Evolutionary conservation across 92 coral and sea anemone genomes (phyloP), one percentile per base, ranked within the genome.

Genomic region (Epizoanthus stellaris): DNA sequence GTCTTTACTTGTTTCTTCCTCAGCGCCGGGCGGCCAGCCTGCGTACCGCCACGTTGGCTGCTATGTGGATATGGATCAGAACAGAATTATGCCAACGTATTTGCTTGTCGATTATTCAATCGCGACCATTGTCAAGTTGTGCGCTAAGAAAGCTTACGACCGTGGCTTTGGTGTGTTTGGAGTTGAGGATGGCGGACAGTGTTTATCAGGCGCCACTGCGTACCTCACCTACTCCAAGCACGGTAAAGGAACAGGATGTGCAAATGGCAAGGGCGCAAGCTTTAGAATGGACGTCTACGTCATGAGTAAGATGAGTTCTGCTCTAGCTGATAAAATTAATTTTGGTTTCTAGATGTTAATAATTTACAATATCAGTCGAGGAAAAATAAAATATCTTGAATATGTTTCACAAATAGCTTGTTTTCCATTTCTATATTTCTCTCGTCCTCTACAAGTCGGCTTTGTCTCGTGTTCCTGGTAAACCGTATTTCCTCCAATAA

Each of bases 171-270:
- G 21, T 77, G 72, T 59, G 52, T 77, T 77, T 77, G 83, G 83
- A 77, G 83, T 77, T 42, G 83, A 77, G 83, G 83, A 72, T 15
- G 54, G 49, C 39, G 83, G 83, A 67, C 69, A 77, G 83, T 77
- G 83, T 58, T 77, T 57, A 19, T 77, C 83, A 56, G 83, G 83
- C 17, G 42, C 72, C 17, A 77, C 21, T 57, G 83, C 83, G 19
- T 34, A 21, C 40, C 10, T 13, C 47, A 77, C 83, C 12, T 77
- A 54, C 69, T 6, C 49, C 49, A 43, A 43, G 49, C 68, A 63
- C 15, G 68, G 68, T 0, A 63, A 63, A 63, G 68, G 30, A n/a
- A 25, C 68, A n/a, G 68, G 30, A 63, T 63, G 68, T 12, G 5
- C 14, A n/a, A 63, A 63, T 25, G 68, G 68, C 20, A 63, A n/a